A percentile compares a stretch with the other conserved stretches of the same genome.
phyloP scores from a whole-genome alignment of 1,140 invertebrate genomes.

The Leptopilina boulardi region DNA sequence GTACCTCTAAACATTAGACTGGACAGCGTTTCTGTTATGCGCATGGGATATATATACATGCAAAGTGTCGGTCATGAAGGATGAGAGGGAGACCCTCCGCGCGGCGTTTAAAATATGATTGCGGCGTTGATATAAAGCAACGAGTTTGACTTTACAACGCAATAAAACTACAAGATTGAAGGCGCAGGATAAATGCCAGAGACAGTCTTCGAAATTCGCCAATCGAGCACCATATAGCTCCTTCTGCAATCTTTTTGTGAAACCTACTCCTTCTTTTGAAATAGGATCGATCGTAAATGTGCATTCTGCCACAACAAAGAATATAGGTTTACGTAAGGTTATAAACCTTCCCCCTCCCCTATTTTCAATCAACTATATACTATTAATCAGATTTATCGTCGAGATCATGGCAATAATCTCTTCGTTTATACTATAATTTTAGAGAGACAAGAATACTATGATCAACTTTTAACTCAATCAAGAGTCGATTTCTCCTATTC shows the following conservation, averaged over 20 bases:
- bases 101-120: constrained; percentile 60
- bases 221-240: background rate
- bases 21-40: constrained; percentile 38
- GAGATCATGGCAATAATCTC: background rate
- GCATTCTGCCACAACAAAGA: constrained; percentile 11
- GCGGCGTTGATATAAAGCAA: constrained; percentile 58
- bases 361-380: too few species aligned
- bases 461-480: background rate
- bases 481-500: background rate
- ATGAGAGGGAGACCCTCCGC: constrained; percentile 42
- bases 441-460: background rate
- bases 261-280: background rate
- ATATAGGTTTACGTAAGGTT: background rate
- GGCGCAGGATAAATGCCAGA: constrained; percentile 32
- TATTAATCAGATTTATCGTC: background rate
- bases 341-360: too few species aligned
- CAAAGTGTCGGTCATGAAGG: constrained; percentile 35
- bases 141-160: constrained; percentile 50
- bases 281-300: constrained; percentile 23
- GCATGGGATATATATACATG: constrained; percentile 24
- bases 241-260: background rate
- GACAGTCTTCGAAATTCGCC: constrained; percentile 25
- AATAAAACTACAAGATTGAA: constrained; percentile 54
- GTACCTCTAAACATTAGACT: constrained; percentile 42
- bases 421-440: constrained; percentile 24